Percentiles rank a stretch among this genome's conserved stretches.
These are phyloP conservation scores for Furcifer pardalis DNA, from an alignment of 2,797 vertebrate genomes.

Conservation along the genomic window DNA sequence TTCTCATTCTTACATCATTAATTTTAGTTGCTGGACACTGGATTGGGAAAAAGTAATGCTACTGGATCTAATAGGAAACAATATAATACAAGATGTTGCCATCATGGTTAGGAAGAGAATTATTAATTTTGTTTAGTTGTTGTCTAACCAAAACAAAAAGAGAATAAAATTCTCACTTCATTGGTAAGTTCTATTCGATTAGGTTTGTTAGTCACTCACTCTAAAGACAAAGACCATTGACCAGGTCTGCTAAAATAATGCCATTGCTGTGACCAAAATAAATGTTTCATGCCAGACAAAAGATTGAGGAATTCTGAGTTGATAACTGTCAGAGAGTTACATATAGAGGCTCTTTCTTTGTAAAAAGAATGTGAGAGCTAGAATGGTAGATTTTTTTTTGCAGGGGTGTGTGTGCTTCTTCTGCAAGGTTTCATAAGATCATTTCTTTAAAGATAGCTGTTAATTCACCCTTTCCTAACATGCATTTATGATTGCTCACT, in stretches of 20 bases:
- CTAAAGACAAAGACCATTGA: no score
- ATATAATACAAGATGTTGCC: no score
- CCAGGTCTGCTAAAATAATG: neutral
- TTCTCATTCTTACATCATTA: no score
- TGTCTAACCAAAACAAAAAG: no score
- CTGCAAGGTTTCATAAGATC: neutral
- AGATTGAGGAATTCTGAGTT: neutral
- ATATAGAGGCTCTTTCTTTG: neutral
- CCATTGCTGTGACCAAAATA: neutral
- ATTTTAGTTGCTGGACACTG: no score
- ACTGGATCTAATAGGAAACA: no score
- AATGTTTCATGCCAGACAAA: neutral
- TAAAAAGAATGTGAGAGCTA: neutral
- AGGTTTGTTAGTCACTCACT: no score
- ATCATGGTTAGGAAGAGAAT: no score
- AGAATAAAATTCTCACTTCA: no score
- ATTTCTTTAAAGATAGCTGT: neutral
- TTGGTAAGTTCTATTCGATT: no score
- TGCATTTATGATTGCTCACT: slow-evolving; percentile 3
- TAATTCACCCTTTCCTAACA: neutral
- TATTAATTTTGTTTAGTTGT: no score
- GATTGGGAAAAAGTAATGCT: no score
- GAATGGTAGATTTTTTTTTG: neutral
- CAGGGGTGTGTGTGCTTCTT: neutral
- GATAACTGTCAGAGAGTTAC: neutral